Evolutionary conservation across 2,113 vertebrate genomes (phyloP).

Genomic region (Melospiza georgiana): DNA sequence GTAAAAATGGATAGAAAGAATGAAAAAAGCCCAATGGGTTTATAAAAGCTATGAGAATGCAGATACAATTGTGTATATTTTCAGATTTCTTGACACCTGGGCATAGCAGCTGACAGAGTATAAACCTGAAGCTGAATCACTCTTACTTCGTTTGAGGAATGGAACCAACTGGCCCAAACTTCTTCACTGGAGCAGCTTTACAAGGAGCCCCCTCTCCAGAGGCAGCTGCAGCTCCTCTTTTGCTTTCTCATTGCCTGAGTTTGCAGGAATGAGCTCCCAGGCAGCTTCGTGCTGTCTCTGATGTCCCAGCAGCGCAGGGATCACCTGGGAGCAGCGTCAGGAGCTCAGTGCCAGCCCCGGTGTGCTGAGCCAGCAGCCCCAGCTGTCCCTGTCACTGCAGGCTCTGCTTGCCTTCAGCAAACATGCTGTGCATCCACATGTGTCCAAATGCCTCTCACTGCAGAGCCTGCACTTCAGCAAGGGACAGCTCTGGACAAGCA

Average conservation of each 20-base stretch:
- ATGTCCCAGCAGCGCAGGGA: constrained; percentile 21
- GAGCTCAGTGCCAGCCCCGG: neutral
- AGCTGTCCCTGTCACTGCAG: constrained; percentile 49
- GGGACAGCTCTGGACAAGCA: neutral
- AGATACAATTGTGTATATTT: neutral
- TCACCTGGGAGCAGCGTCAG: constrained; percentile 68
- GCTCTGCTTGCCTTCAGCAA: constrained; percentile 37
- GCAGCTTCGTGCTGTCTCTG: constrained; percentile 35
- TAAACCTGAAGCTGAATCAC: neutral
- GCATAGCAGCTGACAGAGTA: rapidly evolving
- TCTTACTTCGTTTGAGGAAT: neutral
- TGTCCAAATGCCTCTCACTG: neutral
- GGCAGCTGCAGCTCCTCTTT: neutral
- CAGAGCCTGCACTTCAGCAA: neutral
- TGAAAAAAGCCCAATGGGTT: neutral
- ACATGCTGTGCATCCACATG: constrained; percentile 24
- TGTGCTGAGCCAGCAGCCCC: constrained; percentile 70
- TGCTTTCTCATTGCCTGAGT: neutral
- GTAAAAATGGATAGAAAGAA: neutral
- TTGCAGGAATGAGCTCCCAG: constrained; percentile 31
- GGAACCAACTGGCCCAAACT: neutral
- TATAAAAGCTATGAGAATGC: neutral
- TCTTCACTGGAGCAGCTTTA: neutral
- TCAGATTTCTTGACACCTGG: neutral
- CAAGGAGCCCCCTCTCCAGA: neutral